Evolutionary conservation across 2,113 vertebrate species (phyloP), one percentile per base, ranked within the genome.

Genomic region (Ptychochromis oligacanthus): DNA sequence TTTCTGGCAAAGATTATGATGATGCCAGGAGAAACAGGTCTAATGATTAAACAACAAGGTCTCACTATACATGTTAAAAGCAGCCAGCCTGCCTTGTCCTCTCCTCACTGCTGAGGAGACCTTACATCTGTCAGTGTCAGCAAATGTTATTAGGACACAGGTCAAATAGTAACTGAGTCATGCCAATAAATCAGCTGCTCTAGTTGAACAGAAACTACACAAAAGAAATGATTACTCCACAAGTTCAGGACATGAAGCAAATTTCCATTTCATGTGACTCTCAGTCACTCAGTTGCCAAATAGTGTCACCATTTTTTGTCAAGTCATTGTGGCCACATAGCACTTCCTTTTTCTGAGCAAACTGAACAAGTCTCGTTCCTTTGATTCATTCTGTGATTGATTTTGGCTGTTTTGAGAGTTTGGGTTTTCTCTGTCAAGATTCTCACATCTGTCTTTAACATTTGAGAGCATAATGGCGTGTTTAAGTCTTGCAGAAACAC

Each of bases 81-180:
- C 10, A 56, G 28, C n/a, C 18, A 65, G 28, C 13, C 15, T 15
- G 40, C 18, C 75, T 15, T 56, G 14, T 22, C 78, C 12, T 61
- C 8, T n/a, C 67, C 34, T 82, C 20, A 18, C 1, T 24, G 74
- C 54, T 52, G 26, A 49, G 2, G 22, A 59, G 10, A 28, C 38
- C 22, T 3, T 2, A 11, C 11, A 36, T 77, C 40, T 24, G 77
- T 18, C n/a, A 70, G 65, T 28, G 36, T 79, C 74, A 43, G 22
- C 12, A 1, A 64, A 55, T 28, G 24, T 75, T n/a, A 58, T 3
- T 2, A 24, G 49, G 38, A 64, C 2, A 1, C 59, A 75, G 77
- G 76, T 85, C 77, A 79, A 52, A 80, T 20, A 75, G 26, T 36
- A 14, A 24, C 60, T 0, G 38, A 80, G 79, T 79, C 79, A 56